Base-by-base conservation (phyloP, 2,888 invertebrate genomes). In the Cataglyphis rosenhaueri region DNA sequence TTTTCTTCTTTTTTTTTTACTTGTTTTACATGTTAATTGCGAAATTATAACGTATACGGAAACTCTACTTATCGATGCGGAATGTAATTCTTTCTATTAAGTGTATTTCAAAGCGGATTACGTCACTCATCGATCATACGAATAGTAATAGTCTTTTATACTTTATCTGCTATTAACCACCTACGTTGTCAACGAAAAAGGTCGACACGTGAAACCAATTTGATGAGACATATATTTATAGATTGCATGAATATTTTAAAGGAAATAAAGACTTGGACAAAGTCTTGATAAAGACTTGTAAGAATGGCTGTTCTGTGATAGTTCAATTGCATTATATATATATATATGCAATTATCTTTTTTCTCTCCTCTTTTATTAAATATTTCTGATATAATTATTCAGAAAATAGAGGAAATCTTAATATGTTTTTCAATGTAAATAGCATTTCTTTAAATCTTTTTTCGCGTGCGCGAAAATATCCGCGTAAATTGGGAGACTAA, bases 31-130 rank as follows among this genome's bases (percentile, higher is more conserved):
- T 44, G 18, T 32, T 21, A 9, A 29, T 44, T 12, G 74, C 62
- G 35, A 75, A 64, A 75, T 75, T 75, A 75, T 44, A 75, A 75
- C 48, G 52, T 65, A 25, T 18, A 75, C 52, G 35, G 64, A 74
- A 75, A 64, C 41, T 44, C 74, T 75, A 64, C 21, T 75, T 64
- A 75, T 44, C 62, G 48, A 75, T 64, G 74, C 74, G 18, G 74
- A 75, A 74, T 61, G 73, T 61, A 74, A 48, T 21, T 75, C 74
- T 64, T 64, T 62, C 74, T 25, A 64, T 75, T 62, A 75, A 52
- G 25, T 35, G 21, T 62, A 32, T 44, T 74, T 59, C 61, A 62
- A 74, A 32, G 61, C 32, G 62, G 48, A 79, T 79, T 70, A 66
- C 78, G 74, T 48, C 25, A 75, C 35, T 61, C 48, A 61, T 10